Base-by-base conservation (phyloP, 2,888 invertebrate genomes). In the Eupithecia centaureata region DNA sequence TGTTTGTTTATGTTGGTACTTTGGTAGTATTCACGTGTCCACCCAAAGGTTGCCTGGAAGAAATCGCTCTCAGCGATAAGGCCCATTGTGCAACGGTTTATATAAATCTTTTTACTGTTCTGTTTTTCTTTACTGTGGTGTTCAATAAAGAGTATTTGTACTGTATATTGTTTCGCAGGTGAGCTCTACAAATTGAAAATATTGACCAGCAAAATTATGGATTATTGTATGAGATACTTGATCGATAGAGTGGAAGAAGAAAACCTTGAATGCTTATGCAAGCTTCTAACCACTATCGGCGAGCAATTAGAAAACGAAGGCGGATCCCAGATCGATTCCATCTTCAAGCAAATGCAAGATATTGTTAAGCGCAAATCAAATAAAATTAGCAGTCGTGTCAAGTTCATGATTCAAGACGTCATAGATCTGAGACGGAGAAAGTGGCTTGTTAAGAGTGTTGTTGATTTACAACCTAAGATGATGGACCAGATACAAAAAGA, bases 401-500 rank as follows among this genome's bases (percentile, higher is more conserved):
- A 94, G 54, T 97, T 97, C 81, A 97, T 97, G 97, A 91, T 98
- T 38, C 96, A 97, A 93, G 99, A 99, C 91, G 97, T 98, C 0
- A 96, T 98, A 70, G 99, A 98, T 81, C 94, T 99, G 70, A 95
- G 97, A 71, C 94, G 94, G 80, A 95, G 95, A 80, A 95, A 95
- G 76, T 99, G 99, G 99, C 94, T 97, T 64, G 96, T 97, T 2
- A 95, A 98, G 67, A 95, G 97, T 73, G 97, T 96, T 71, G 89
- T 91, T 13, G 98, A 98, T 77, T 95, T 96, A 51, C 97, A 96
- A 81, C 99, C 99, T 1, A 99, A 98, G 86, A 98, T 97, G 76
- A 98, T 99, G 93, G 98, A 98, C 79, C 97, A 99, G 91, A 98
- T 99, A 69, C 97, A 97, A 81, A 96, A 96, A 79, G 98, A 98